Evolutionary conservation across 2,888 invertebrate genomes (phyloP), one percentile per base, ranked within the genome.

Genomic region (Clanis bilineata): DNA sequence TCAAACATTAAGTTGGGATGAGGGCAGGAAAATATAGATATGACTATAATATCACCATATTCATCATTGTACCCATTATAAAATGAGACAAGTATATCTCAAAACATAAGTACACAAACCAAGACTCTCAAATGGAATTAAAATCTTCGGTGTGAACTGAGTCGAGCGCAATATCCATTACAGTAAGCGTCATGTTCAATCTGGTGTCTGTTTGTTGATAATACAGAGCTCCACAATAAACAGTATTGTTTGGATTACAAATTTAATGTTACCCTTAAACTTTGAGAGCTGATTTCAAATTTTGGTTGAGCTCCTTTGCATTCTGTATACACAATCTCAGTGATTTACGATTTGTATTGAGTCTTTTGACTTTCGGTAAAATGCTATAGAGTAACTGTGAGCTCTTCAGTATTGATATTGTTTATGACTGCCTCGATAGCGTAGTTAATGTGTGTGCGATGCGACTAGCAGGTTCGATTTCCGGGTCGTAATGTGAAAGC

Each of bases 181-280:
- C 65, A 64, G 61, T 77, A 70, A 77, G 73, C 68, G 75, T 77
- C 66, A 74, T 72, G 74, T 71, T 61, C 71, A 67, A 71, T 71
- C 70, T 70, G 67, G 60, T 61, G 62, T 63, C 66, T 72, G 39
- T 51, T 43, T 55, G 73, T 68, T 70, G 71, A 74, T 71, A 73
- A 72, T 70, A 58, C 58, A 18, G 64, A 64, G 57, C 64, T 61
- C 45, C 57, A 45, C 36, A 21, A 38, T 56, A 57, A 63, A 58
- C 55, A 25, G 32, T 58, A 41, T 47, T 36, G 47, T 56, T 58
- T 25, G 44, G 57, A 22, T 44, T 57, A 45, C 57, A 57, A 44
- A 44, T 32, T 44, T 45, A 57, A 36, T 57, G 44, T n/a, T 57
- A n/a, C 36, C 44, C 32, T 36, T 32, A 45, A 45, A 45, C 43